These are phyloP conservation scores for Agrotis puta DNA, from an alignment of 2,888 invertebrate genomes.

Conservation along the genomic window DNA sequence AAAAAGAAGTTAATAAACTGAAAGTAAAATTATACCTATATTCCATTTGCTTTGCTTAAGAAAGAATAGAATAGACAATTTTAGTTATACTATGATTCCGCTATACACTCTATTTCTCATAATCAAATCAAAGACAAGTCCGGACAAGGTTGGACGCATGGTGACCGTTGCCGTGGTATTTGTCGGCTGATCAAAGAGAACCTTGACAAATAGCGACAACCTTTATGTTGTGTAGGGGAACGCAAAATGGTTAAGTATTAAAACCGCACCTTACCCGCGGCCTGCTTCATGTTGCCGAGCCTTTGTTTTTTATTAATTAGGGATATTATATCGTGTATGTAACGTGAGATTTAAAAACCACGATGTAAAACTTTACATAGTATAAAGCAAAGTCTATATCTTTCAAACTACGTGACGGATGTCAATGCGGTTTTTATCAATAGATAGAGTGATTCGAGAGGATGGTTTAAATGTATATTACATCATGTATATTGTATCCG, in stretches of 20 bases:
- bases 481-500: no score
- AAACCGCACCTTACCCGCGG: conserved; percentile 52
- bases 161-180: conserved; percentile 52
- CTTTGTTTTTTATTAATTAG: conserved; percentile 54
- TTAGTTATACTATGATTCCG: no score
- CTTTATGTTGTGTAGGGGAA: conserved; percentile 42
- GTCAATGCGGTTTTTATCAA: no score
- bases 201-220: conserved; percentile 58
- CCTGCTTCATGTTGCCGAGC: conserved; percentile 24
- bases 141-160: conserved; percentile 19
- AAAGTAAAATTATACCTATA: no score
- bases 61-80: no score
- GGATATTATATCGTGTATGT: conserved; percentile 5
- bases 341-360: neutral
- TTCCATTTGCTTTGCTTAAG: no score
- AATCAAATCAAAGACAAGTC: conserved; percentile 22
- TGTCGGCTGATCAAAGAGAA: conserved; percentile 65
- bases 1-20: no score
- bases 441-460: no score
- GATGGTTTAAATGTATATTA: no score
- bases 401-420: no score
- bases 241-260: conserved; percentile 52
- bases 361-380: no score
- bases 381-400: no score
- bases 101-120: conserved; percentile 19